These are phyloP conservation scores for Manis javanica DNA, from an alignment of 2,797 vertebrate genomes.

Conservation along the genomic window DNA sequence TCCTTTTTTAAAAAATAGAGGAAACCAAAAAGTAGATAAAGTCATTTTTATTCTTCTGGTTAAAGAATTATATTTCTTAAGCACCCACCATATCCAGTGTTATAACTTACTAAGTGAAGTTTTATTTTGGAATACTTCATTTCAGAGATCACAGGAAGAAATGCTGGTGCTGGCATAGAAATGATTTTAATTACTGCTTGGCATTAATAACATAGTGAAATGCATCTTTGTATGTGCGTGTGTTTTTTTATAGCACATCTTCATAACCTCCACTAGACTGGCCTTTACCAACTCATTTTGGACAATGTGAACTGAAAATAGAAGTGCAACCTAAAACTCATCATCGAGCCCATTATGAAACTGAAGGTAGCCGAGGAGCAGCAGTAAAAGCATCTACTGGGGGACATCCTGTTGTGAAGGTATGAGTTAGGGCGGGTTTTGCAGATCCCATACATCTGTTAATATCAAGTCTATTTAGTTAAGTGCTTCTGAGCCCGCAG, in stretches of 20 bases:
- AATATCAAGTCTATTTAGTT: slow-evolving; percentile 28
- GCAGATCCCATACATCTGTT: not conserved
- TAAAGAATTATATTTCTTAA: slow-evolving; percentile 55
- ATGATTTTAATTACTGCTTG: slow-evolving; percentile 48
- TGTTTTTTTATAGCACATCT: slow-evolving; percentile 92
- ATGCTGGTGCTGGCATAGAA: slow-evolving; percentile 43
- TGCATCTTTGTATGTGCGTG: slow-evolving; percentile 47
- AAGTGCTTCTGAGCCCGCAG: not conserved
- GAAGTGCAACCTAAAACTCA: slow-evolving; percentile 99
- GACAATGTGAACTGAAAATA: slow-evolving; percentile 97
- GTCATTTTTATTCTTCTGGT: slow-evolving; percentile 40
- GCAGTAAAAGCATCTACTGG: slow-evolving; percentile 96
- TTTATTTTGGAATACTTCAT: slow-evolving; percentile 48
- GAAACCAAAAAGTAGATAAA: slow-evolving; percentile 23
- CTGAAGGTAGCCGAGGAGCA: slow-evolving; percentile 98
- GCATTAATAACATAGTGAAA: slow-evolving; percentile 57
- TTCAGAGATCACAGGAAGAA: slow-evolving; percentile 43
- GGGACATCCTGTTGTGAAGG: slow-evolving; percentile 98
- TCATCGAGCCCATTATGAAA: slow-evolving; percentile 99
- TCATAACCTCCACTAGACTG: slow-evolving; percentile 98
- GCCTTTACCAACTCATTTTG: slow-evolving; percentile 96
- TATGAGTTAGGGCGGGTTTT: slow-evolving; percentile 83
- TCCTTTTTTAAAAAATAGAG: not conserved
- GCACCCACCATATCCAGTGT: not conserved
- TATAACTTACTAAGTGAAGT: slow-evolving; percentile 53